Evolutionary conservation across 1,140 invertebrate species (phyloP).

Genomic region (Coelopa frigida): DNA sequence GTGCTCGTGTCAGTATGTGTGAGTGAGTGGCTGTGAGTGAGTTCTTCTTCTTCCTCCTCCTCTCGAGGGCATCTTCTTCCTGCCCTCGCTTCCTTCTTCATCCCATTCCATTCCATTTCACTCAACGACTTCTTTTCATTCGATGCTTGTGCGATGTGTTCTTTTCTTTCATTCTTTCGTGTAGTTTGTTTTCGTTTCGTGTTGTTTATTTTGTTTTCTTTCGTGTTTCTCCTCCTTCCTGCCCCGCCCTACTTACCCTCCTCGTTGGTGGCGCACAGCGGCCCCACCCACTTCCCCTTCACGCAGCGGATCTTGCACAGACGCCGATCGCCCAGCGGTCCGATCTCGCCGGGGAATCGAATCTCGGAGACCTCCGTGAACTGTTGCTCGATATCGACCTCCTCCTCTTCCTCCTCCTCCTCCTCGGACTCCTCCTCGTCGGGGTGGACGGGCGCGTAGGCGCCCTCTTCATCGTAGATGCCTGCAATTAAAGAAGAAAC

Average conservation of each 20-base stretch:
- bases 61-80: too few species aligned
- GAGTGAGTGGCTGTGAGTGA: too few species aligned
- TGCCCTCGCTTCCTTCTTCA: too few species aligned
- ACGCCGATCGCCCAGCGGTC: slow-evolving; percentile 57
- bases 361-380: slow-evolving; percentile 50
- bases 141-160: too few species aligned
- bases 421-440: slow-evolving; percentile 35
- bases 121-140: too few species aligned
- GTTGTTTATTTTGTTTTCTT: too few species aligned
- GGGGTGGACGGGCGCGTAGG: slow-evolving; percentile 32
- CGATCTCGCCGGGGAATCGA: slow-evolving; percentile 61
- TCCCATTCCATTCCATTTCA: too few species aligned
- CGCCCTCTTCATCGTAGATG: slow-evolving; percentile 40
- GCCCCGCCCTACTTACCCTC: slow-evolving; percentile 48
- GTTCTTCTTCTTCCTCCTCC: too few species aligned
- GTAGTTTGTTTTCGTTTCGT: too few species aligned
- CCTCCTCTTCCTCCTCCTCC: slow-evolving; percentile 42
- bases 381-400: slow-evolving; percentile 37
- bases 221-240: too few species aligned
- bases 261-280: slow-evolving; percentile 54
- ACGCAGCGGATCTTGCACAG: slow-evolving; percentile 76
- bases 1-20: too few species aligned
- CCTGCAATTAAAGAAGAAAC: slow-evolving; percentile 16
- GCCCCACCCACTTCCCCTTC: slow-evolving; percentile 71
- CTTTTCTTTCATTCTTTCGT: too few species aligned